phyloP scores from a whole-genome alignment of 2,888 invertebrate species.

The Phortica okadai region DNA sequence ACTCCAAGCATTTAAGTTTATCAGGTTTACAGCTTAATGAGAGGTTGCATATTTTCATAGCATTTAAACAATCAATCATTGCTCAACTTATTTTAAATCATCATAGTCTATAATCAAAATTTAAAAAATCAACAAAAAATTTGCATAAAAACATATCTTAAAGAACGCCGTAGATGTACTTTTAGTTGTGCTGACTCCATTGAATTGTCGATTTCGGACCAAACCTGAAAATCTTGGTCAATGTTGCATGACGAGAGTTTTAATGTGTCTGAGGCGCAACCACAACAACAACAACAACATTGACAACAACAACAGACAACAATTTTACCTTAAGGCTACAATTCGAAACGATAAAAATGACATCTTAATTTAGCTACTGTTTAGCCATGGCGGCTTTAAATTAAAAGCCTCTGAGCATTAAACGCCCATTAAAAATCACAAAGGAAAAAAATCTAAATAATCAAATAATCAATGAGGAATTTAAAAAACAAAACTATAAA shows the following conservation, averaged over 20 bases:
- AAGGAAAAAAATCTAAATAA: constrained; percentile 44
- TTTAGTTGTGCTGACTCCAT: constrained; percentile 71
- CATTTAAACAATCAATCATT: no score
- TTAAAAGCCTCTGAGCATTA: constrained; percentile 50
- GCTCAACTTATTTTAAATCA: no score
- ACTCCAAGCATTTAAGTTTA: no score
- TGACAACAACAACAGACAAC: constrained; percentile 38
- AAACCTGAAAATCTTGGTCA: constrained; percentile 46
- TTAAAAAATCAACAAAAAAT: not conserved
- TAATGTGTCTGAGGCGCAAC: constrained; percentile 13
- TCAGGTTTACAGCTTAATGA: no score
- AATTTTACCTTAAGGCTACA: not conserved
- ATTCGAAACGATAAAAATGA: constrained; percentile 38
- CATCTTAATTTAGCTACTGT: constrained; percentile 59
- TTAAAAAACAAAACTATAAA: constrained; percentile 27
- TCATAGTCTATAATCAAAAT: no score
- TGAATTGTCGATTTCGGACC: constrained; percentile 64
- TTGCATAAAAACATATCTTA: not conserved
- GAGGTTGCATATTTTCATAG: no score
- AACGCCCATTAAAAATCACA: constrained; percentile 44
- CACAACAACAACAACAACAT: constrained; percentile 33
- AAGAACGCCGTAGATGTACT: constrained; percentile 43
- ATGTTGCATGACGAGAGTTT: constrained; percentile 11
- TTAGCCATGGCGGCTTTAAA: constrained; percentile 53
- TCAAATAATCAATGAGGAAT: constrained; percentile 34